Percentiles rank a stretch among this genome's conserved stretches.
phyloP scores from a whole-genome alignment of 2,797 vertebrate genomes.

The Neosilurus mollespiculum region DNA sequence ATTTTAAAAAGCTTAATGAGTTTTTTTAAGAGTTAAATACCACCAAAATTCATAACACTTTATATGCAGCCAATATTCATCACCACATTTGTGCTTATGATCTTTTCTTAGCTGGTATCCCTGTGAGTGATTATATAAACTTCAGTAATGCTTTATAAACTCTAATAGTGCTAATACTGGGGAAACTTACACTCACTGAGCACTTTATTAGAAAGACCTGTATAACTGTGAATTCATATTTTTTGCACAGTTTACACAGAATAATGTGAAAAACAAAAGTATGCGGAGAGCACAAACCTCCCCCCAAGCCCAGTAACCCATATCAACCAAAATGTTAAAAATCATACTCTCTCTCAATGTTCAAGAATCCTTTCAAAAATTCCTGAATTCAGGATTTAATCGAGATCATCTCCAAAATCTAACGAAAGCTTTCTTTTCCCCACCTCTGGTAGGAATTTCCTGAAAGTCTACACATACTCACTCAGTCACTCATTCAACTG shows the following conservation, averaged over 20 bases:
- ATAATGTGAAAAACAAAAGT: neutral
- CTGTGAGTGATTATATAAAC: neutral
- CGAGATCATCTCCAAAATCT: too few species aligned
- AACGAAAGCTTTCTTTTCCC: too few species aligned
- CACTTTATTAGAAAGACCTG: neutral
- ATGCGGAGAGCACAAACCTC: too few species aligned
- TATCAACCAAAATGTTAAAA: neutral
- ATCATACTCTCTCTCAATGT: too few species aligned
- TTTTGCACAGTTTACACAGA: neutral
- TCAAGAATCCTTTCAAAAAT: too few species aligned
- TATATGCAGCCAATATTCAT: neutral
- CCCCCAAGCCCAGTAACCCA: neutral
- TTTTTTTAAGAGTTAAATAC: neutral
- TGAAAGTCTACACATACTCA: too few species aligned
- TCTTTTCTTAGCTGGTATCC: neutral
- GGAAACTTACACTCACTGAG: neutral
- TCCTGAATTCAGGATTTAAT: too few species aligned
- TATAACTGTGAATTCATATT: neutral
- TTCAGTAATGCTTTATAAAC: neutral
- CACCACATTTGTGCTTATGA: neutral
- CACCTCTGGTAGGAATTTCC: too few species aligned
- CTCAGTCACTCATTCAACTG: too few species aligned
- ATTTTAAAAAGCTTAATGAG: neutral
- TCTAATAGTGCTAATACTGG: neutral
- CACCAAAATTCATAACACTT: constrained; percentile 6